These are phyloP conservation scores for Cyphomyrus discorhynchus DNA, from an alignment of 2,113 vertebrate genomes.

Conservation along the genomic window DNA sequence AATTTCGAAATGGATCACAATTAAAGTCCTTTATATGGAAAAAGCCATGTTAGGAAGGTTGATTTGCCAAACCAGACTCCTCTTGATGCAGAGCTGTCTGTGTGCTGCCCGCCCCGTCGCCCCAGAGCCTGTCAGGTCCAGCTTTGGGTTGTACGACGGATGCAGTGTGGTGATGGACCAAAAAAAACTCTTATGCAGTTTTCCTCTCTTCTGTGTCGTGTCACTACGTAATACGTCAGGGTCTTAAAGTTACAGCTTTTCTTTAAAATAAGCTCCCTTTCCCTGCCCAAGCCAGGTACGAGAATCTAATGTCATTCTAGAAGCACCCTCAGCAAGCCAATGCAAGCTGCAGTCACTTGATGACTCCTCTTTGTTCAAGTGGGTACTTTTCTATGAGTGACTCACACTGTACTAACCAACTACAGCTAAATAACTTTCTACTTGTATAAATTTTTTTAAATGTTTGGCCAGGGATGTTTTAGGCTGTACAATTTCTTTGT, in stretches of 20 bases:
- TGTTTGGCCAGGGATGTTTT: constrained; percentile 42
- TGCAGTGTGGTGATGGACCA: constrained; percentile 45
- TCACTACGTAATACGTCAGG: constrained; percentile 26
- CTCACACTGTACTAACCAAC: constrained; percentile 45
- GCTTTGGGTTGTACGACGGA: constrained; percentile 30
- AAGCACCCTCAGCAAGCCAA: constrained; percentile 18
- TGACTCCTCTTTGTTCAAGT: constrained; percentile 30
- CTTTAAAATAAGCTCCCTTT: constrained; percentile 34
- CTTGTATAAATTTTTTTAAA: constrained; percentile 52
- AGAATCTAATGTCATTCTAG: neutral
- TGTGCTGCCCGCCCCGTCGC: constrained; percentile 39
- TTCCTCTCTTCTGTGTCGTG: constrained; percentile 42
- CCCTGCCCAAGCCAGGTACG: constrained; percentile 62
- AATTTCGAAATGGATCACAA: constrained; percentile 94
- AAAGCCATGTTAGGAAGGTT: constrained; percentile 82
- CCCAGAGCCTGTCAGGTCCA: constrained; percentile 27
- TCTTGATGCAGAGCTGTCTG: constrained; percentile 60
- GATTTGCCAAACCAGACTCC: constrained; percentile 89
- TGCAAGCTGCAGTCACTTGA: constrained; percentile 5
- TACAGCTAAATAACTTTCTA: constrained; percentile 42
- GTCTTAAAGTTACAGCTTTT: constrained; percentile 39
- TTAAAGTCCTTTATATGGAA: constrained; percentile 61
- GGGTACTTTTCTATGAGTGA: constrained; percentile 36
- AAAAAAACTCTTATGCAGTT: constrained; percentile 48
- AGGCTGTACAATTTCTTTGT: constrained; percentile 32